Base-by-base conservation (phyloP, 2,797 vertebrate genomes). In the Arctocebus calabarensis region DNA sequence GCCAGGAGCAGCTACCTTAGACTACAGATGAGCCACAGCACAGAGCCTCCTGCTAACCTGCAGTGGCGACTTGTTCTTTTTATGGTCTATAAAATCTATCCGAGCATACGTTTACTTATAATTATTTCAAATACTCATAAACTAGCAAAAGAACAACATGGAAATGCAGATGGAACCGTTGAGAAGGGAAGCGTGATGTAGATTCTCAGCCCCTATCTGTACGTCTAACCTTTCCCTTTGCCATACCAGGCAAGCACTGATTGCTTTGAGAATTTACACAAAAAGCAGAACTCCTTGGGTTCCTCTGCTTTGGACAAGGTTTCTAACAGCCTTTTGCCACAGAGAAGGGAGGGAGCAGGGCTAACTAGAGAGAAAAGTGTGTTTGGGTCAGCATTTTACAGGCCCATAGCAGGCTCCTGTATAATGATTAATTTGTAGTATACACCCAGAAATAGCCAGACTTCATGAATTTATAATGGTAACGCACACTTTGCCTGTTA, bases 381-480 rank as follows among this genome's bases (percentile, higher is more conserved):
- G 85, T 16, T 55, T 52, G 79, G 79, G 96, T 85, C 40, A 95
- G 71, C 94, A 93, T 84, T 84, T 97, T 96, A 52, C 43, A 95
- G 85, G 64, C 66, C 52, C 64, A 66, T 5, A 20, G 62, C 40
- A 90, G 89, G 88, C 74, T 97, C 86, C 81, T 64, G 59, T 91
- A 71, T 90, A 85, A 91, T 78, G 95, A 96, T 89, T 97, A 94
- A 97, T 78, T 96, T 96, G 98, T 94, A 97, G 97, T 94, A 98
- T 97, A 98, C 98, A 98, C 96, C 96, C 97, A 97, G 97, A 98
- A 98, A 97, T 97, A 98, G 73, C 92, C 73, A 97, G 91, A 94
- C 94, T 97, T 96, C 97, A 97, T 96, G 82, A 97, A 98, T 98
- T 98, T 97, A 68, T 97, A 98, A 98, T 82, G 94, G 93, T 96